Base-by-base conservation (phyloP, 2,797 vertebrate genomes). In the Xyrichtys novacula region DNA sequence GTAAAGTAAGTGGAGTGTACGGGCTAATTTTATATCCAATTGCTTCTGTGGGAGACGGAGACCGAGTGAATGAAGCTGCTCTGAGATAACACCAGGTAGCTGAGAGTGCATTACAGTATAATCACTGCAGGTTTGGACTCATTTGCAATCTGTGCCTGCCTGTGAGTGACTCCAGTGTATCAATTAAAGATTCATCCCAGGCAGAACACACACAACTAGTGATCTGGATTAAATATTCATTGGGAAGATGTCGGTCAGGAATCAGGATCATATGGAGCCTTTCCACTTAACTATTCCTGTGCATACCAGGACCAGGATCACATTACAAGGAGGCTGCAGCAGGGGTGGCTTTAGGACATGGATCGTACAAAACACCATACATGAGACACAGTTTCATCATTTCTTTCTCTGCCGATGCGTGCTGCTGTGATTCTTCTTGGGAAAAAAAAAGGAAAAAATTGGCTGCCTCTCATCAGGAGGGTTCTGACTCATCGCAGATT, bases 201-300 rank as follows among this genome's bases (percentile, higher is more conserved):
- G 71, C 68, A 46, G 61, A 36, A 71, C 81, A 83, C 83, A 89
- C 78, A 81, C 84, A 71, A 74, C 53, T 7, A 67, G 71, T 38
- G 64, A 81, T 84, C 75, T 26, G 78, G 78, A 89, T 91, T 77
- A 90, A 92, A 89, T 86, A 90, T 90, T 88, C 69, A 89, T 85
- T 10, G 63, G 22, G 54, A 84, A 78, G 86, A 88, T 83, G 83
- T 75, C 73, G 84, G 73, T 81, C 59, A 44, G 83, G 81, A 81
- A 71, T 81, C 59, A 44, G 83, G 81, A 81, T 84, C 83, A 61
- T 80, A 71, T 69, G 80, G 74, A 84, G 76, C 70, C 34, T 68
- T 38, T 56, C 78, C 60, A 67, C 68, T 67, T 47, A 40, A 68
- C 29, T 76, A 23, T 58, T 60, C 56, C 19, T 15, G 46, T 17